Evolutionary conservation across 2,113 vertebrate genomes (phyloP).

Genomic region (Dasyprocta punctata): DNA sequence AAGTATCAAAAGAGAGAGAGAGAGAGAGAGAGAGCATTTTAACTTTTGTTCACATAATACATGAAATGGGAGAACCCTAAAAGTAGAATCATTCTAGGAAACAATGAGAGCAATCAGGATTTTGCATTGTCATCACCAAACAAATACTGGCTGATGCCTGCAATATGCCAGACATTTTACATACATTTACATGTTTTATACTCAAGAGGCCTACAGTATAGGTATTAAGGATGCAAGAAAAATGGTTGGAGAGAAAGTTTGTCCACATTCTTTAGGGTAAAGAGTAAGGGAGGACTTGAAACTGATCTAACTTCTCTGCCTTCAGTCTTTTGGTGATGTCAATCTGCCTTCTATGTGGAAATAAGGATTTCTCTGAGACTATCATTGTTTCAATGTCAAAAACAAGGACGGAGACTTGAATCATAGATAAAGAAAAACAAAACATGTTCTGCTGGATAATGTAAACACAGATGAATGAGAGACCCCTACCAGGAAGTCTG

Average conservation of each 20-base stretch:
- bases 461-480: not conserved
- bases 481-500: not conserved
- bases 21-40: not conserved
- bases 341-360: not conserved
- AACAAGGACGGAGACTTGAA: not conserved
- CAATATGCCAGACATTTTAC: not conserved
- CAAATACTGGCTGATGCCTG: not conserved
- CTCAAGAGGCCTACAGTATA: not conserved
- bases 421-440: not conserved
- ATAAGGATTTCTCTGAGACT: not conserved
- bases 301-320: not conserved
- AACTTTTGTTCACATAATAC: conserved; percentile 22
- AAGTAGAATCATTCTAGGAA: not conserved
- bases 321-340: not conserved
- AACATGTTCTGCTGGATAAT: not conserved
- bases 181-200: not conserved
- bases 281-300: not conserved
- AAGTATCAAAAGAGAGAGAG: not conserved
- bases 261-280: not conserved
- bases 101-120: conserved; percentile 23
- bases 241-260: not conserved
- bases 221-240: not conserved
- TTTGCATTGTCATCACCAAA: conserved; percentile 10
- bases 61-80: conserved; percentile 13
- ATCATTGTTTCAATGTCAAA: not conserved